Evolutionary conservation across 2,888 invertebrate genomes (phyloP).

Genomic region (Fragum whitleyi): DNA sequence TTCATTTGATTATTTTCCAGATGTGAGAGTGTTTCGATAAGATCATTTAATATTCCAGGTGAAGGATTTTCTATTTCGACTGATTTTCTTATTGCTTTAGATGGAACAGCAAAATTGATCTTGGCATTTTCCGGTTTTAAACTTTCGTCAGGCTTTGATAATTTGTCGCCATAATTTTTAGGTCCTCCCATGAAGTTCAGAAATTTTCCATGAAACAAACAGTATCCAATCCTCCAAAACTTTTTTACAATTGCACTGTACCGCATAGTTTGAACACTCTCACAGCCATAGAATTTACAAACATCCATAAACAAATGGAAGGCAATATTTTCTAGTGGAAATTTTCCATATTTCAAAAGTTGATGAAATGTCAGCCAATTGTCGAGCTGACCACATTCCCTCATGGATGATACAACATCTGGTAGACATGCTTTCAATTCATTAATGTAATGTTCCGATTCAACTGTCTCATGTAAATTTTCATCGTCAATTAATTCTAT

Average conservation of each 20-base stretch:
- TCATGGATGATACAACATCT: not conserved
- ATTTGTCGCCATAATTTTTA: not conserved
- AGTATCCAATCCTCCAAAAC: not conserved
- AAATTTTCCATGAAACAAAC: not conserved
- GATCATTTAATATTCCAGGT: not conserved
- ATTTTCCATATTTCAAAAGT: not conserved
- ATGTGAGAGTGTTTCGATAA: not conserved
- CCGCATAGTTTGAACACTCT: not conserved
- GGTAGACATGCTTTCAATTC: not conserved
- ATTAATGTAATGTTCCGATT: not conserved
- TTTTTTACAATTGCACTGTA: slow-evolving; percentile 26
- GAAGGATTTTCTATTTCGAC: not conserved
- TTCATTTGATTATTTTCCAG: not conserved
- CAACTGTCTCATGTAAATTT: not conserved
- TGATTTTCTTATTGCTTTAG: not conserved
- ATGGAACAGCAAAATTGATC: slow-evolving; percentile 21
- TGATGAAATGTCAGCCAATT: slow-evolving; percentile 21
- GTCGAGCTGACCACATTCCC: not conserved
- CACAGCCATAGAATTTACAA: slow-evolving; percentile 15
- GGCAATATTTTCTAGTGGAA: slow-evolving; percentile 23
- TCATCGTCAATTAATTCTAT: not conserved
- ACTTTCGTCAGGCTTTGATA: not conserved
- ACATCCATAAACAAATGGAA: no score
- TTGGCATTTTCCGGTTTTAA: not conserved
- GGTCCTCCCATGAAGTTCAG: slow-evolving; percentile 17